Evolutionary conservation across 2,113 vertebrate species (phyloP).

Genomic region (Pogonocichla stellata): DNA sequence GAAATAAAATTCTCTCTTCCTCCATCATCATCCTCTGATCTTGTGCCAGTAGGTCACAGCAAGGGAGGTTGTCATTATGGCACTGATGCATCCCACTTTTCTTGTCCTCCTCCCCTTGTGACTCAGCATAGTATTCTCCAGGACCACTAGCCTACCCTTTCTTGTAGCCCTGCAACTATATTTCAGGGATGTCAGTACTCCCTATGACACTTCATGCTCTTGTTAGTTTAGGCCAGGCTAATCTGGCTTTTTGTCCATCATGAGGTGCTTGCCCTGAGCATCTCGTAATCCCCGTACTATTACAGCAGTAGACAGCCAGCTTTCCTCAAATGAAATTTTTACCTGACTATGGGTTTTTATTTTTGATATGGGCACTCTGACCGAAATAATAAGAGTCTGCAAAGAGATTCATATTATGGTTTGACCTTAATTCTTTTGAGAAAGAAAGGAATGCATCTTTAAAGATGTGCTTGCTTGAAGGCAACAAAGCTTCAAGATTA

Average conservation of each 20-base stretch:
- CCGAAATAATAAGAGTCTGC: not conserved
- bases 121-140: not conserved
- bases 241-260: not conserved
- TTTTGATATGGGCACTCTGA: not conserved
- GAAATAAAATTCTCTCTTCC: not conserved
- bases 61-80: not conserved
- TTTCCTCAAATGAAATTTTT: not conserved
- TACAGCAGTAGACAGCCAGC: not conserved
- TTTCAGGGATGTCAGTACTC: not conserved
- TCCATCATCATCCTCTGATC: not conserved
- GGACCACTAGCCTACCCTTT: not conserved
- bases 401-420: not conserved
- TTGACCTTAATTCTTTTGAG: not conserved
- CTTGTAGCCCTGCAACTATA: not conserved
- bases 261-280: not conserved
- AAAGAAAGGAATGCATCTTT: not conserved
- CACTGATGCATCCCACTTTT: not conserved
- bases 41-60: not conserved
- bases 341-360: not conserved
- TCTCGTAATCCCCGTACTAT: not conserved
- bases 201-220: not conserved
- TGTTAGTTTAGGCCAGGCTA: not conserved
- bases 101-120: not conserved
- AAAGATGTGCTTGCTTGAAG: not conserved
- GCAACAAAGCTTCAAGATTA: not conserved